Base-by-base conservation (phyloP, 2,888 invertebrate genomes). In the Macrophya alboannulata region DNA sequence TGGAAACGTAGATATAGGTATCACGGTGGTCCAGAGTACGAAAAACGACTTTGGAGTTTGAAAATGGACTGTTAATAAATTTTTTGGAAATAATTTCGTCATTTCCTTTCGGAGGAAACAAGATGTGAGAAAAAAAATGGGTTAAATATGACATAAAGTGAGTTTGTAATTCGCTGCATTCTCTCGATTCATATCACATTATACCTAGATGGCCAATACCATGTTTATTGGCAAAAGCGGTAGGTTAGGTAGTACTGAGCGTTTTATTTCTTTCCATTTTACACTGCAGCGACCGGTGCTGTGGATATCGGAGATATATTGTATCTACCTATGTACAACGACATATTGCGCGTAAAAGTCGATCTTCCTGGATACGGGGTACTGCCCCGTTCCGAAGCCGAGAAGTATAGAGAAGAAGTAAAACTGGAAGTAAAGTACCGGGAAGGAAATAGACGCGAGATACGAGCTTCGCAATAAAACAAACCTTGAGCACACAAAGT, bases 321-420 rank as follows among this genome's bases (percentile, higher is more conserved):
- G 79, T 81, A 43, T 40, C 62, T 10, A 40, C 43, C 9, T 25
- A 77, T 77, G 77, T 77, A 77, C 31, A 51, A 37, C 37, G 40
- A 62, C 81, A 81, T 81, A 81, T 81, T 81, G 81, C 81, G 81
- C 81, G 81, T 81, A 81, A 81, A 81, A 81, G 81, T 81, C 59
- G 81, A 81, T 81, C 81, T 81, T 81, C 59, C 12, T 62, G 43
- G 59, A 43, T 62, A 81, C 43, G 25, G 43, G 40, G 10, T 37
- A 45, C 62, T n/a, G 25, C 76, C 21, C 45, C 21, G 25, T 4
- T 74, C n/a, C 45, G 45, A 51, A 77, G 51, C 77, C 55, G 77
- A 77, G 77, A 77, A 77, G 59, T 79, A 81, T 62, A 62, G 81
- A 43, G 40, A 62, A 81, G 81, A 81, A 59, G 81, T 81, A 81